Conservation (phyloP, 2,797 vertebrate genomes). For the Phrynocephalus forsythii region DNA sequence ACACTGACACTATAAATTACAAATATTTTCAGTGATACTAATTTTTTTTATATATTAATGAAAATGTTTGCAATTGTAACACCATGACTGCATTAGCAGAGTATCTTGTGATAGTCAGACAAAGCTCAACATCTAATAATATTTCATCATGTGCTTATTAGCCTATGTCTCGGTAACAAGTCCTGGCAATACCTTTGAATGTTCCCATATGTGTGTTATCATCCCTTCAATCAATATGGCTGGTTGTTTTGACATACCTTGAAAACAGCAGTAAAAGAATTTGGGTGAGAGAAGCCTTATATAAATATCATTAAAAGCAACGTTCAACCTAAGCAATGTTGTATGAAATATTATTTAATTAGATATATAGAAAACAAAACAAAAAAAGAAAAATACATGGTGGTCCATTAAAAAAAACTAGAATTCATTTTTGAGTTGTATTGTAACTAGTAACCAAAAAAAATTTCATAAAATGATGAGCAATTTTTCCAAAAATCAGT, state of each 20-base stretch:
- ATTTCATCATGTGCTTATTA: constrained; percentile 32
- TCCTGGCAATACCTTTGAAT: constrained; percentile 63
- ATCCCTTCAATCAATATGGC: constrained; percentile 39
- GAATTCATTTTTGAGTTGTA: background rate
- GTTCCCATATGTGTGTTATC: constrained; percentile 48
- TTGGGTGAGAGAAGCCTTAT: constrained; percentile 12
- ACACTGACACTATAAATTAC: background rate
- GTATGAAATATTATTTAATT: background rate
- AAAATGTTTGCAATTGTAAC: constrained; percentile 12
- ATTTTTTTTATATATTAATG: constrained; percentile 9
- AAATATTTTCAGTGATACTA: background rate
- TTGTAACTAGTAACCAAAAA: background rate
- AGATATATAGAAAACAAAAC: background rate
- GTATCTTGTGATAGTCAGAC: background rate
- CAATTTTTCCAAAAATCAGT: background rate
- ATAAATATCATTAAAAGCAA: background rate
- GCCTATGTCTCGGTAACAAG: constrained; percentile 11
- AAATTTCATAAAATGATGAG: background rate
- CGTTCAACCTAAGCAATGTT: background rate
- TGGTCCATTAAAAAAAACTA: background rate
- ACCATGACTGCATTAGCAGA: constrained; percentile 22
- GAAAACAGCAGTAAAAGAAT: constrained; percentile 50
- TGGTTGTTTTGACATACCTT: constrained; percentile 47
- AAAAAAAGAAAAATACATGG: background rate
- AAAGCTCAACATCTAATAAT: constrained; percentile 31